Evolutionary conservation across 1,140 invertebrate species (phyloP).

Genomic region (Penaeus chinensis): DNA sequence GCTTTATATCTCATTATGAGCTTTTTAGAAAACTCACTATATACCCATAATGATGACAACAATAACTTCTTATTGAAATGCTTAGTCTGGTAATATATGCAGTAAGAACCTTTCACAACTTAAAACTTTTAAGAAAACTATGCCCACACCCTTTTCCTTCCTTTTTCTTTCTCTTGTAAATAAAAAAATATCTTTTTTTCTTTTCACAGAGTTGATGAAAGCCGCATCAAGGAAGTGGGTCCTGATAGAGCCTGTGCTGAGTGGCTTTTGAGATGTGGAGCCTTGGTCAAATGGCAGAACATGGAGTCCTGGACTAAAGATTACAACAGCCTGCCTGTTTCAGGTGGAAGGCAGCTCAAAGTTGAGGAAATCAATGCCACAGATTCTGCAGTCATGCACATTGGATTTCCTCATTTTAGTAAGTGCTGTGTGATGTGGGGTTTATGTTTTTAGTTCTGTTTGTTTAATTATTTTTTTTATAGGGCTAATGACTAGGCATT

Average conservation of each 20-base stretch:
- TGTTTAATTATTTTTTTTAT: background rate
- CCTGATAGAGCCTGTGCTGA: slow-evolving; percentile 90
- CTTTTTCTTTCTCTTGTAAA: background rate
- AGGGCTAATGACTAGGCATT: background rate
- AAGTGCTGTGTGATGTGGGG: slow-evolving; percentile 64
- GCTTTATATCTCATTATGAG: too few species aligned
- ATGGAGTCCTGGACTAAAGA: slow-evolving; percentile 66
- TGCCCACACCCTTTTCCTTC: background rate
- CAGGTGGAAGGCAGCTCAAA: slow-evolving; percentile 66
- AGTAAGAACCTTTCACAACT: background rate
- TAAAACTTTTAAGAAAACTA: background rate
- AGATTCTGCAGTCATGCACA: slow-evolving; percentile 80
- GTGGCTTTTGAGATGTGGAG: slow-evolving; percentile 88
- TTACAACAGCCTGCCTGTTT: slow-evolving; percentile 67
- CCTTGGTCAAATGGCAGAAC: slow-evolving; percentile 68
- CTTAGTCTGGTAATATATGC: background rate
- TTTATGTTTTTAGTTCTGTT: background rate
- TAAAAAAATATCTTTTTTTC: background rate
- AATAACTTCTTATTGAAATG: background rate
- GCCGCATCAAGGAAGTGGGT: slow-evolving; percentile 80
- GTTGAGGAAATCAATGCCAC: slow-evolving; percentile 82
- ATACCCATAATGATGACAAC: too few species aligned
- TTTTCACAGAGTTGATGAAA: slow-evolving; percentile 76
- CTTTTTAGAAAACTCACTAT: too few species aligned
- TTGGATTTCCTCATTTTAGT: slow-evolving; percentile 85